phyloP scores from a whole-genome alignment of 2,113 vertebrate genomes.

The Nesogale talazaci region DNA sequence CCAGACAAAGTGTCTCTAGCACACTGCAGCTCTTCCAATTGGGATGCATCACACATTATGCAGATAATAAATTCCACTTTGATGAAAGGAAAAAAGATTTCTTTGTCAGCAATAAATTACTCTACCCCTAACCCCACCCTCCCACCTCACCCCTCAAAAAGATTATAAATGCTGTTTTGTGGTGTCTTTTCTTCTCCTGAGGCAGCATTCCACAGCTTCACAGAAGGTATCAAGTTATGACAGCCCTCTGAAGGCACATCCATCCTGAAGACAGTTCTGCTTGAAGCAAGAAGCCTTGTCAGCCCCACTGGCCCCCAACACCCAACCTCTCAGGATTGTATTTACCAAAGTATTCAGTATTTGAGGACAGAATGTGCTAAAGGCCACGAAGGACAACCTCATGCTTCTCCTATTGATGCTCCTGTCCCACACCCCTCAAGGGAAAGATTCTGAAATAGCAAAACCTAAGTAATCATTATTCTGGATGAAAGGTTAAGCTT shows the following conservation, averaged over 20 bases:
- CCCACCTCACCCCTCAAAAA: background rate
- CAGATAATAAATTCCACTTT: slow-evolving; percentile 11
- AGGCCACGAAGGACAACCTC: slow-evolving; percentile 6
- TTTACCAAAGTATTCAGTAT: slow-evolving; percentile 25
- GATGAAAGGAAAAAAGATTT: slow-evolving; percentile 36
- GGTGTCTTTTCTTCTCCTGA: slow-evolving; percentile 30
- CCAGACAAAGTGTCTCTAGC: background rate
- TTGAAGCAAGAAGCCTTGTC: slow-evolving; percentile 39
- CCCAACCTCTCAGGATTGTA: background rate
- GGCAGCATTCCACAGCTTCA: slow-evolving; percentile 59
- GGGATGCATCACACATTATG: background rate
- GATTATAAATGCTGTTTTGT: background rate
- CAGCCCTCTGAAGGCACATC: slow-evolving; percentile 1
- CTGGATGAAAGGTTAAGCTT: background rate
- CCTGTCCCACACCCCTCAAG: background rate
- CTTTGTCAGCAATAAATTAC: slow-evolving; percentile 53
- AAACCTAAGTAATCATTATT: background rate
- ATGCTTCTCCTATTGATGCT: background rate
- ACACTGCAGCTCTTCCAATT: background rate
- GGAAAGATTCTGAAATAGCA: slow-evolving; percentile 3
- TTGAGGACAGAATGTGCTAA: slow-evolving; percentile 60
- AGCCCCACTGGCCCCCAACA: background rate
- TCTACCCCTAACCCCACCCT: background rate
- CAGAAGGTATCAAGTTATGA: background rate
- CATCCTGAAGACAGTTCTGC: slow-evolving; percentile 25